Percentiles rank a stretch among this genome's conserved stretches.
These are phyloP conservation scores for Dermochelys coriacea DNA, from an alignment of 2,797 vertebrate genomes.

Conservation along the genomic window DNA sequence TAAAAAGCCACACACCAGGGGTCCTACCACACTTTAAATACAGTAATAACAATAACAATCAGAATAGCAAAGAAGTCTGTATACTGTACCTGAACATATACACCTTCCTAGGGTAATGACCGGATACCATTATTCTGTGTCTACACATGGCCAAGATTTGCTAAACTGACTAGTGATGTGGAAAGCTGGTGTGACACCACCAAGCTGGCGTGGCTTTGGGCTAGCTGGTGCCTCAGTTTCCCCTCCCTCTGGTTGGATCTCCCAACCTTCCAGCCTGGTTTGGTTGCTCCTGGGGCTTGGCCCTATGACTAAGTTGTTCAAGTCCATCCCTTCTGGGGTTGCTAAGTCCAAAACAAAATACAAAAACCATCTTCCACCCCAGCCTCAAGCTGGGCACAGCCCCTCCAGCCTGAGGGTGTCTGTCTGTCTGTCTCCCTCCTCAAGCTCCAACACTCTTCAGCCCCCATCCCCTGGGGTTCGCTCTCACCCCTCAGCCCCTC, in stretches of 20 bases:
- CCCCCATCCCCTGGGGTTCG: not conserved
- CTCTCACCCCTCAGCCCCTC: not conserved
- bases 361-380: not conserved
- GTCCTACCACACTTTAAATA: not conserved
- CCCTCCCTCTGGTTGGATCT: not conserved
- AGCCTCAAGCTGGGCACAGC: not conserved
- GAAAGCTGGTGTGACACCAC: not conserved
- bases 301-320: not conserved
- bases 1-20: not conserved
- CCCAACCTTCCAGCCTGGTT: not conserved
- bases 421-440: not conserved
- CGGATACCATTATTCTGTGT: not conserved
- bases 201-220: accelerated
- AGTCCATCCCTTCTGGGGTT: not conserved
- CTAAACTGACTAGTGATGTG: not conserved
- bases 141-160: not conserved
- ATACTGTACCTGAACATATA: not conserved
- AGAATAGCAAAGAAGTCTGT: not conserved
- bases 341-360: not conserved
- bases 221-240: not conserved
- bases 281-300: not conserved
- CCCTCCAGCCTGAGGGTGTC: not conserved
- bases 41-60: not conserved
- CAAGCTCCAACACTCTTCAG: not conserved
- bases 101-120: not conserved